Base-by-base conservation (phyloP, 2,888 invertebrate genomes). In the Adelphocoris suturalis region DNA sequence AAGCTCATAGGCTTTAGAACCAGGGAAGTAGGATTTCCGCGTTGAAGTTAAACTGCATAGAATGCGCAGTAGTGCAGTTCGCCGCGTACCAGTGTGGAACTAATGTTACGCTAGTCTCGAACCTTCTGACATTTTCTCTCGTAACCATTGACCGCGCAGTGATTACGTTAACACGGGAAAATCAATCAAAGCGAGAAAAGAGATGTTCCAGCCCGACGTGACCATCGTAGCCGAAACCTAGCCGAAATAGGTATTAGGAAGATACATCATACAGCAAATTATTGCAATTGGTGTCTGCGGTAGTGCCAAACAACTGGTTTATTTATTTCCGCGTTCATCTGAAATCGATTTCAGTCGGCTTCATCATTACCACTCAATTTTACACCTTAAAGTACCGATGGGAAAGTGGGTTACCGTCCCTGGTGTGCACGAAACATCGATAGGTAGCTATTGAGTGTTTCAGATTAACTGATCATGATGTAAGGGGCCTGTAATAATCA, bases 261-360 rank as follows among this genome's bases (percentile, higher is more conserved):
- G 37, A 7, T 37, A 37, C 37, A 37, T 57, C n/a, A n/a, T 57
- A 57, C 57, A n/a, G 57, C 16, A 57, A 57, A 57, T 57, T n/a
- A n/a, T n/a, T 5, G 57, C 16, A 16, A 57, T n/a, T 57, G n/a
- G 5, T n/a, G 16, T 11, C 16, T n/a, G 57, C 0, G 16, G n/a
- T 12, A n/a, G n/a, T 16, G n/a, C n/a, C n/a, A 16, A n/a, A 7
- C 57, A n/a, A 57, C 16, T 55, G n/a, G 16, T 52, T 57, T 57
- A n/a, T 12, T 57, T 57, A 2, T n/a, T 57, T 57, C 57, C 57
- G 57, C 57, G 57, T 57, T n/a, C 57, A 57, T 57, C 57, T 57
- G 14, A 57, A 57, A 57, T 57, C 57, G 57, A 57, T 57, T 57
- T 57, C 5, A 16, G 57, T n/a, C n/a, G 57, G 14, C 16, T n/a